Conservation (phyloP, 1,140 invertebrate genomes). For the Papilio glaucus region DNA sequence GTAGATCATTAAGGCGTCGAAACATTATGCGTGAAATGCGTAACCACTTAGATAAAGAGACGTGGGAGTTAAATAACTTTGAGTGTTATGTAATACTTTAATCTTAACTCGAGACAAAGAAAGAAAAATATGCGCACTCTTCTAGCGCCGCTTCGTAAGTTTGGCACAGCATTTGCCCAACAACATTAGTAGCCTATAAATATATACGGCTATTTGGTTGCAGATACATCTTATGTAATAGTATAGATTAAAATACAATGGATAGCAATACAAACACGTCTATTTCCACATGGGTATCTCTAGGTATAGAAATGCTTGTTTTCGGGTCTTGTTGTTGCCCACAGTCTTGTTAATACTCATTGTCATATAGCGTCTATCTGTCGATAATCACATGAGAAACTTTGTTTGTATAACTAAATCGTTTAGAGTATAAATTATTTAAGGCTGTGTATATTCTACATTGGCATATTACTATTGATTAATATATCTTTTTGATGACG, state of each 20-base stretch:
- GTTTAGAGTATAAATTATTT: too few relatives aligned
- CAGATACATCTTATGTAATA: not conserved
- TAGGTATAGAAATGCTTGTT: too few relatives aligned
- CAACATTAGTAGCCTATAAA: conserved; percentile 6
- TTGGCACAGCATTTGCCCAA: conserved; percentile 17
- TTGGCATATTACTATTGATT: too few relatives aligned
- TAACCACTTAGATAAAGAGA: conserved; percentile 34
- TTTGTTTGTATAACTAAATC: too few relatives aligned
- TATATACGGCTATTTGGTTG: not conserved
- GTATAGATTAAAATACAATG: not conserved
- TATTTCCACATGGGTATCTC: not conserved
- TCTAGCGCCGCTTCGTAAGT: conserved; percentile 2
- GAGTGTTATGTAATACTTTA: conserved; percentile 11
- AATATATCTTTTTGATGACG: too few relatives aligned
- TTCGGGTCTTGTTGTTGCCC: too few relatives aligned
- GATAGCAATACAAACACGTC: conserved; percentile 8
- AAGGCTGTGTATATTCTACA: too few relatives aligned
- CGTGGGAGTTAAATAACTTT: conserved; percentile 35
- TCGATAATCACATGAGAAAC: too few relatives aligned
- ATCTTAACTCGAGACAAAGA: conserved; percentile 28
- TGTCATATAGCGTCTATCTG: too few relatives aligned
- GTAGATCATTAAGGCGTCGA: conserved; percentile 30
- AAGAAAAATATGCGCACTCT: conserved; percentile 18
- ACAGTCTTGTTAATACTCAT: too few relatives aligned
- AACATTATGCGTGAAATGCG: conserved; percentile 37